Base-by-base conservation (phyloP, 2,113 vertebrate genomes). In the Callorhinus ursinus region DNA sequence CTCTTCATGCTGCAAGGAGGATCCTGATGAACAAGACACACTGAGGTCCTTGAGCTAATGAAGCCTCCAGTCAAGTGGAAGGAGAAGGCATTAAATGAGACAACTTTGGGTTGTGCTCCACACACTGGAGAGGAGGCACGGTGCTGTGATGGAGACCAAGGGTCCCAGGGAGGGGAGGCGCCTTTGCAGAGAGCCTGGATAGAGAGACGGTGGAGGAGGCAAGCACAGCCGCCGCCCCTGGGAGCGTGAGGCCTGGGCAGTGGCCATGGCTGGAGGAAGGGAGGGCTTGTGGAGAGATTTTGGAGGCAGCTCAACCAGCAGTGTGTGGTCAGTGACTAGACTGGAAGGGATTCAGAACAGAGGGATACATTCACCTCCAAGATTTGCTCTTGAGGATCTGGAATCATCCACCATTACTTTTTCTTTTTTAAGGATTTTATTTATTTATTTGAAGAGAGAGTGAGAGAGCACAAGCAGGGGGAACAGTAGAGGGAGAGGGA, bases 1-100 rank as follows among this genome's bases (percentile, higher is more conserved):
- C 9, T 15, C 19, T 3, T 12, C 0, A 0, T 16, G 55, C n/a
- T 51, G 61, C 11, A 14, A 2, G 2, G 39, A 88, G 26, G 16
- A 15, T 11, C n/a, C 69, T 0, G 0, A 57, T 6, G n/a, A 39
- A 63, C 39, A 8, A 51, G 24, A 33, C 19, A 5, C 7, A 13
- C 13, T 21, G 2, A 4, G 10, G 46, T n/a, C 59, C 22, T 69
- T 49, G 74, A 28, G 21, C 21, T 36, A 0, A 0, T 10, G 5
- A 36, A 28, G 36, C 63, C 21, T 18, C 9, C 36, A 24, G 28
- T 36, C 19, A 5, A 7, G 72, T 7, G 13, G 46, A 19, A 91
- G 12, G 59, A 21, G 11, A 46, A 13, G 18, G 21, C n/a, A 7
- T 77, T n/a, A 19, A 51, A 22, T 57, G 67, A 59, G 49, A 7